Base-by-base conservation (phyloP, 2,113 vertebrate genomes). In the Nothobranchius furzeri region DNA sequence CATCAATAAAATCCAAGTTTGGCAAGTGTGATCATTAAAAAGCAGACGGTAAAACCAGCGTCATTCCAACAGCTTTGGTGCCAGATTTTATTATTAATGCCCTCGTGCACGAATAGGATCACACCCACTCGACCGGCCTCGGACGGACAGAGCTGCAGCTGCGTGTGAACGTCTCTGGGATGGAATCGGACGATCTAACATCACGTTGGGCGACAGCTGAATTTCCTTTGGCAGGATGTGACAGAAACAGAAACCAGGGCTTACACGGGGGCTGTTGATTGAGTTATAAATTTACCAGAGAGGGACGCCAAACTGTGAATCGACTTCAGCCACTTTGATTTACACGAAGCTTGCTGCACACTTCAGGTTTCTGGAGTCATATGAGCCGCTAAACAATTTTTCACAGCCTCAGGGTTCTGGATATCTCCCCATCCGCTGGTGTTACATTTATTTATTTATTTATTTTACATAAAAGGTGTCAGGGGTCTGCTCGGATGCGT, bases 401-500 rank as follows among this genome's bases (percentile, higher is more conserved):
- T 52, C 9, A 15, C 20, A 1, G 1, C 53, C 49, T 1, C 35
- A 25, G 30, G 37, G 9, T 43, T 67, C 57, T 14, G 14, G 72
- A 60, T 71, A 73, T 61, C 45, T 7, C 51, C 56, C 59, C 68
- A 48, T 59, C 61, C 65, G 46, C 12, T 70, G 42, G 30, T 36
- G 40, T 78, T 82, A 75, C 63, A 65, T 60, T 81, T 79, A 72
- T 37, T 78, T 68, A 79, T 60, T 81, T 79, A 72, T 37, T 78
- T 68, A 79, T 79, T 74, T 68, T 60, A 0, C 2, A 3, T 75
- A 78, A 47, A 25, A 67, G 65, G 40, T 81, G 80, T 71, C 78
- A 75, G 43, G 61, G 65, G 71, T 71, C 63, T 47, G 55, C 74
- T 69, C 70, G 63, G 64, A 82, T 60, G 70, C 37, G 87, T 90